Percentiles rank a stretch among this genome's conserved stretches.
Evolutionary conservation across 1,140 invertebrate genomes (phyloP).

Genomic region (Pachypsylla venusta): DNA sequence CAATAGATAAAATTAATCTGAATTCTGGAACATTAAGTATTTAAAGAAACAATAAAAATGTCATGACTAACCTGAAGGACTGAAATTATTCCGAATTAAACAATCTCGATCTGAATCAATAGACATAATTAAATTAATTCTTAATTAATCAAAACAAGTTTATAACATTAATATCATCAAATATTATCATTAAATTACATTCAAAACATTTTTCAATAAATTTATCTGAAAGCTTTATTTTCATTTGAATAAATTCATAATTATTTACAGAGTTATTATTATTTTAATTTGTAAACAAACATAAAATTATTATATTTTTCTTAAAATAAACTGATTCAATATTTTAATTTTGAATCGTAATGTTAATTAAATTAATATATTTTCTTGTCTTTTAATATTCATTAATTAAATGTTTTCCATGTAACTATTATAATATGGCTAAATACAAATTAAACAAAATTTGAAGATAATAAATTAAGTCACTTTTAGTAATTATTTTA

Average conservation of each 20-base stretch:
- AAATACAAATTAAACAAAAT: too few species aligned
- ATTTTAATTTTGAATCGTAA: too few species aligned
- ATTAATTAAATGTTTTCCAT: too few species aligned
- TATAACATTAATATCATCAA: neutral
- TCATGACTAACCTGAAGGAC: neutral
- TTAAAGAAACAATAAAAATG: conserved; percentile 9
- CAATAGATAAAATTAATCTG: too few species aligned
- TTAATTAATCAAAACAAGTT: neutral
- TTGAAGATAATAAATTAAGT: too few species aligned
- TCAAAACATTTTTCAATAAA: neutral
- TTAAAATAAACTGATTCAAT: too few species aligned
- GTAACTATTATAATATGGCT: too few species aligned
- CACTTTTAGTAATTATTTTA: too few species aligned
- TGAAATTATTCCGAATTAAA: neutral
- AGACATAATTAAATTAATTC: neutral
- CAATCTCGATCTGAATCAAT: neutral
- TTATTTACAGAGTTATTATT: neutral
- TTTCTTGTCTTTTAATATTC: too few species aligned
- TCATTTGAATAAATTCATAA: neutral
- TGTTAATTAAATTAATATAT: too few species aligned
- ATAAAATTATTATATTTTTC: neutral
- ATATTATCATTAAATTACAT: neutral
- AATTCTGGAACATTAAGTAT: too few species aligned
- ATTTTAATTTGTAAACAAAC: neutral
- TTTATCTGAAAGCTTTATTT: neutral